Percentiles rank a stretch among this genome's conserved stretches.
phyloP scores from a whole-genome alignment of 2,888 invertebrate genomes.

The Drosophila neotestacea region DNA sequence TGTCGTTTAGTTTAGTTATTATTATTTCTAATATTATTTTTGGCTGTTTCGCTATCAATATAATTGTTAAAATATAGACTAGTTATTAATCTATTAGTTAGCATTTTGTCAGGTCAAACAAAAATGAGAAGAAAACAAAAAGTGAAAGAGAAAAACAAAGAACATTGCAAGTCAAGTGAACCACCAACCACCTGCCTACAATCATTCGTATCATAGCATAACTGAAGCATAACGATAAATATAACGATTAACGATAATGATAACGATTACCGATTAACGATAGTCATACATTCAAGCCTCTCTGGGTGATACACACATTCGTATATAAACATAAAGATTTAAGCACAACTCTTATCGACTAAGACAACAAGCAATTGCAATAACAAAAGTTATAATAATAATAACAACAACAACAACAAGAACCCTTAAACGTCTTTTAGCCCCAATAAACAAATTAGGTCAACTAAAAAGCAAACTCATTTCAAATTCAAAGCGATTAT shows the following conservation, averaged over 20 bases:
- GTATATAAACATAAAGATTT: slow-evolving; percentile 23
- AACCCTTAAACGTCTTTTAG: slow-evolving; percentile 26
- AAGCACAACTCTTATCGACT: slow-evolving; percentile 27
- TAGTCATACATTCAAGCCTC: slow-evolving; percentile 49
- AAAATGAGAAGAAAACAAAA: slow-evolving; percentile 5
- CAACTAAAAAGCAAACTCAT: slow-evolving; percentile 5
- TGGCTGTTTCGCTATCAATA: slow-evolving; percentile 56
- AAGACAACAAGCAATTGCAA: slow-evolving; percentile 17
- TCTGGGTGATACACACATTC: slow-evolving; percentile 55
- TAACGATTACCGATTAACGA: slow-evolving; percentile 27
- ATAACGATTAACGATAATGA: slow-evolving; percentile 30
- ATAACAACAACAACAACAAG: slow-evolving; percentile 10
- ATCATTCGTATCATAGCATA: slow-evolving; percentile 71
- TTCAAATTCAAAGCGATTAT: background rate
- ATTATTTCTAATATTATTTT: slow-evolving; percentile 21
- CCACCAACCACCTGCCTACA: slow-evolving; percentile 81
- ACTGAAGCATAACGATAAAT: slow-evolving; percentile 49
- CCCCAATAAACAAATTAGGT: slow-evolving; percentile 8
- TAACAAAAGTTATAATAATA: slow-evolving; percentile 8
- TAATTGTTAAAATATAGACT: slow-evolving; percentile 39
- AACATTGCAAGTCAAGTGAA: slow-evolving; percentile 77
- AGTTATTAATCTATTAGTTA: slow-evolving; percentile 59
- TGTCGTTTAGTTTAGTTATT: slow-evolving; percentile 1
- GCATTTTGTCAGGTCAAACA: slow-evolving; percentile 48
- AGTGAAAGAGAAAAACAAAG: slow-evolving; percentile 2